Conservation (phyloP, 2,797 vertebrate species). For the Macroramphosus scolopax region DNA sequence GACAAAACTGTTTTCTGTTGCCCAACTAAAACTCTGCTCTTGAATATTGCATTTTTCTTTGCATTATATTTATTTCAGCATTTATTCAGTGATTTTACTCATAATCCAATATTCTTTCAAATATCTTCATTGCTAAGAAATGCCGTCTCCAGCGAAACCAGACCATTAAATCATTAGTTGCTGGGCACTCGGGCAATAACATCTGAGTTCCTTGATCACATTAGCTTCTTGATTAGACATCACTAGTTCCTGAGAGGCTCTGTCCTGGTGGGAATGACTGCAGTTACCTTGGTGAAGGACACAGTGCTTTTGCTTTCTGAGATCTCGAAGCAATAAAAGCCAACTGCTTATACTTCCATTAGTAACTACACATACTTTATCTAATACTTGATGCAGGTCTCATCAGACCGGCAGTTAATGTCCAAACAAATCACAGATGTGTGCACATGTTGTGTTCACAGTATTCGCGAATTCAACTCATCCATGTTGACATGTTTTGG, state of each 20-base stretch:
- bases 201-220: slow-evolving; percentile 40
- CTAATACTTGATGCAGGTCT: slow-evolving; percentile 55
- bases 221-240: slow-evolving; percentile 56
- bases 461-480: no score
- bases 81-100: slow-evolving; percentile 4
- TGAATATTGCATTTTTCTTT: no score
- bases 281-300: slow-evolving; percentile 70
- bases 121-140: slow-evolving; percentile 61
- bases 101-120: slow-evolving; percentile 13
- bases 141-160: neutral
- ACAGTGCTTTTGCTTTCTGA: slow-evolving; percentile 26
- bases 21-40: neutral
- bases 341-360: slow-evolving; percentile 31
- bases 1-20: neutral
- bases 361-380: slow-evolving; percentile 32
- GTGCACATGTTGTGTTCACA: no score
- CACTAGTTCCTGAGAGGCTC: slow-evolving; percentile 29
- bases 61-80: no score
- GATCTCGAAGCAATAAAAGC: slow-evolving; percentile 63
- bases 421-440: no score
- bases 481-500: no score
- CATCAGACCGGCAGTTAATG: slow-evolving; percentile 7
- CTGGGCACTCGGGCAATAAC: slow-evolving; percentile 24
- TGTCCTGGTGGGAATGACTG: slow-evolving; percentile 19
- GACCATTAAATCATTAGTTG: slow-evolving; percentile 55